Percentiles rank a stretch among this genome's conserved stretches.
phyloP scores from a whole-genome alignment of 2,888 invertebrate species.

The Entomobrya multifasciata region DNA sequence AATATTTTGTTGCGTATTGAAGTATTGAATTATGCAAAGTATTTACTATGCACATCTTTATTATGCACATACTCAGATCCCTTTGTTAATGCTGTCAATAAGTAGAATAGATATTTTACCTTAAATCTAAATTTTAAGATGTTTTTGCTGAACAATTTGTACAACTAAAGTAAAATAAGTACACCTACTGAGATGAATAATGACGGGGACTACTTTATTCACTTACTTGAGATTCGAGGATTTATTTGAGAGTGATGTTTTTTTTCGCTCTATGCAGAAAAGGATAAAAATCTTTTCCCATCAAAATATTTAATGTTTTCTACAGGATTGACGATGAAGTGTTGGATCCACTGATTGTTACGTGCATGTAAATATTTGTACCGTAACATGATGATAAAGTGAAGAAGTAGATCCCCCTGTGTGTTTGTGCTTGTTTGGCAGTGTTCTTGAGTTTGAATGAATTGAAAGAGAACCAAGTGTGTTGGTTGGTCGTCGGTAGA shows the following conservation, averaged over 20 bases:
- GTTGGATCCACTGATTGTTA: no score
- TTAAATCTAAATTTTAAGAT: slow-evolving; percentile 19
- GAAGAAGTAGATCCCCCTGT: neutral
- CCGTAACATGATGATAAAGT: neutral
- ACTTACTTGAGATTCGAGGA: neutral
- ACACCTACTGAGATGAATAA: neutral
- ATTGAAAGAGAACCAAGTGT: slow-evolving; percentile 1
- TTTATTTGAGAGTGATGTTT: slow-evolving; percentile 10
- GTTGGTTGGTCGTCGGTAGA: slow-evolving; percentile 21
- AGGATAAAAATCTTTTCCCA: slow-evolving; percentile 6
- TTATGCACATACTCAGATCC: slow-evolving; percentile 31
- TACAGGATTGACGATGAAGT: neutral
- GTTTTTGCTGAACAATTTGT: slow-evolving; percentile 38
- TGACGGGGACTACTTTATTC: slow-evolving; percentile 11
- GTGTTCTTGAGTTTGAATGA: slow-evolving; percentile 9
- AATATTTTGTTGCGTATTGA: slow-evolving; percentile 11
- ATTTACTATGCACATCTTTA: neutral
- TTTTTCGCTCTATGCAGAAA: neutral
- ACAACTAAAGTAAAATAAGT: neutral
- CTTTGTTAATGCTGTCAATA: slow-evolving; percentile 39
- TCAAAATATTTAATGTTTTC: slow-evolving; percentile 34
- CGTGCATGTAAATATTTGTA: slow-evolving; percentile 14
- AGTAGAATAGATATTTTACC: no score
- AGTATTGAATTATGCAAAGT: neutral
- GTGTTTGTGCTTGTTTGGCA: slow-evolving; percentile 43